A percentile compares a stretch with the other conserved stretches of the same genome.
Evolutionary conservation across 2,797 vertebrate genomes (phyloP).

Genomic region (Oreochromis grahami): DNA sequence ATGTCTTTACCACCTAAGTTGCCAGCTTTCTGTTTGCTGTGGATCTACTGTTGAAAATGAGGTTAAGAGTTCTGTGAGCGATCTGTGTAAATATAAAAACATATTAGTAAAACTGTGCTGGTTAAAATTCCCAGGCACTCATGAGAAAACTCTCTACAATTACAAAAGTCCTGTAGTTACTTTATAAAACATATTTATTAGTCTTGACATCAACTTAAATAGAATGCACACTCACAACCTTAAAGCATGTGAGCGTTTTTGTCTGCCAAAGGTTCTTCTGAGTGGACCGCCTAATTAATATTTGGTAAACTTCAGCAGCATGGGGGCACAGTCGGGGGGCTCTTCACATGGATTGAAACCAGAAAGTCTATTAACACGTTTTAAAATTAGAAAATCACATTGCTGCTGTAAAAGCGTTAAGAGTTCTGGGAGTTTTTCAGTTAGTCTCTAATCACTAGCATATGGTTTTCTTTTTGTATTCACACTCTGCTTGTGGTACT

Average conservation of each 20-base stretch:
- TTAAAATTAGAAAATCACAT: constrained; percentile 13
- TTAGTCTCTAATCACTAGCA: constrained; percentile 17
- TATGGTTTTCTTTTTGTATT: background rate
- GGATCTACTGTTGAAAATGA: background rate
- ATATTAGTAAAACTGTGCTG: background rate
- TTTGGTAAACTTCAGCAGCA: constrained; percentile 12
- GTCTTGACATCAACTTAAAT: background rate
- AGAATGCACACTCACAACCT: background rate
- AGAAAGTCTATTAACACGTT: constrained; percentile 17
- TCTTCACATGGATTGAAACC: constrained; percentile 18
- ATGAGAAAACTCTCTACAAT: background rate
- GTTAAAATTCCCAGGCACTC: background rate
- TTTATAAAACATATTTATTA: background rate
- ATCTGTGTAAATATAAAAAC: background rate
- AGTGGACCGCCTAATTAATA: constrained; percentile 27
- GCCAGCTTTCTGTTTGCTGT: background rate
- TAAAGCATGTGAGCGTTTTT: background rate
- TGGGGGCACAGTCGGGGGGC: background rate
- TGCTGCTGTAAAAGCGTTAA: background rate
- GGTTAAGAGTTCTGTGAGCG: background rate
- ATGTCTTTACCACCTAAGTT: background rate
- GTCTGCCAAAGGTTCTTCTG: background rate
- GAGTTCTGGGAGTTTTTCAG: background rate
- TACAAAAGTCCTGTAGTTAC: background rate
- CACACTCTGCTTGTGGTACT: background rate